Percentiles rank a stretch among this genome's conserved stretches.
phyloP scores from a whole-genome alignment of 2,113 vertebrate genomes.

The Cyanocitta stelleri region DNA sequence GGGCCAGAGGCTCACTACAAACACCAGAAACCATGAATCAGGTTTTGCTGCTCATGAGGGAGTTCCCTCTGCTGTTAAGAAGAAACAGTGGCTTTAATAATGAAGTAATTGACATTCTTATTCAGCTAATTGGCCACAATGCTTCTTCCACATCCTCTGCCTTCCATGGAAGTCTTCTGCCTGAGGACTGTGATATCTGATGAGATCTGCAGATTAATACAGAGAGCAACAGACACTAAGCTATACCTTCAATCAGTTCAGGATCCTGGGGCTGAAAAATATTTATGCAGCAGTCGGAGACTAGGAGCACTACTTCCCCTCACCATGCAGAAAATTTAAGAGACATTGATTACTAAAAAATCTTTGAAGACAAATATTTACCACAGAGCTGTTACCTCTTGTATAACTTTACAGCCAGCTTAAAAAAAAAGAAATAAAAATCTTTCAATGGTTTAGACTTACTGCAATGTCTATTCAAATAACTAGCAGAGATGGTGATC shows the following conservation, averaged over 20 bases:
- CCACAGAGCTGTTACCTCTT: neutral
- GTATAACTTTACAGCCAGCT: neutral
- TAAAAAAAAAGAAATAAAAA: neutral
- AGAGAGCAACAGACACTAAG: neutral
- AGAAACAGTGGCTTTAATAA: neutral
- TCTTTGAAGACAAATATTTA: neutral
- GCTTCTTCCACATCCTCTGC: neutral
- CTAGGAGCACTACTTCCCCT: neutral
- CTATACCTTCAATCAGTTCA: neutral
- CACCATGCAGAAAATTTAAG: neutral
- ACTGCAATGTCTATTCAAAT: neutral
- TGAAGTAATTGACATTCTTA: neutral
- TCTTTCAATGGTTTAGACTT: neutral
- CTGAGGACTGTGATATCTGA: neutral
- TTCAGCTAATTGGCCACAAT: neutral
- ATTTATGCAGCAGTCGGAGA: neutral
- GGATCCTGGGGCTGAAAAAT: neutral
- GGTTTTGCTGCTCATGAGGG: neutral
- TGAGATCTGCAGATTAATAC: neutral
- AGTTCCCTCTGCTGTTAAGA: neutral
- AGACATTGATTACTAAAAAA: neutral
- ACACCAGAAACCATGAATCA: neutral
- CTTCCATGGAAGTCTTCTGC: neutral
- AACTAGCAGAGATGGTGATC: neutral
- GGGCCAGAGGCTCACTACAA: neutral